A percentile compares a stretch with the other conserved stretches of the same genome.
phyloP scores from a whole-genome alignment of 2,888 invertebrate genomes.

The Dendrolimus houi region DNA sequence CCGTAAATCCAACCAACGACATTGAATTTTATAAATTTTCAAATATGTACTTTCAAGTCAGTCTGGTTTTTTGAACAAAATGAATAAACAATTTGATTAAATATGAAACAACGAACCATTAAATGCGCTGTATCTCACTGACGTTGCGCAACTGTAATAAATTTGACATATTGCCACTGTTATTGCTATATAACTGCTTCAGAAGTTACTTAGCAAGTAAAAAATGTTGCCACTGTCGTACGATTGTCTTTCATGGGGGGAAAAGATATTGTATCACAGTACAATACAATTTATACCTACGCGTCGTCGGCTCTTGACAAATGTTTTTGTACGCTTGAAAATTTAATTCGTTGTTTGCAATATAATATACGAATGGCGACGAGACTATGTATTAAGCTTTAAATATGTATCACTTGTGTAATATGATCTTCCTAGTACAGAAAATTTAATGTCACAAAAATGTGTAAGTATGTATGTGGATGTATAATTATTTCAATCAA shows the following conservation, averaged over 20 bases:
- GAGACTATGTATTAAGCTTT: no score
- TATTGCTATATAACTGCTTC: constrained; percentile 35
- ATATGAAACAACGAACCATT: constrained; percentile 25
- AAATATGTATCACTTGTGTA: no score
- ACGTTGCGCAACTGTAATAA: constrained; percentile 31
- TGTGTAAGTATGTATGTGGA: no score
- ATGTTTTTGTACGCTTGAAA: not conserved
- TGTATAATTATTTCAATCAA: no score
- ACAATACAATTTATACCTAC: not conserved
- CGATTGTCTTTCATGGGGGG: not conserved
- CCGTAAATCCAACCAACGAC: no score
- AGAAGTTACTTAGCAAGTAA: constrained; percentile 29
- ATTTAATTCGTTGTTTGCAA: not conserved
- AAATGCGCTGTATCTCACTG: constrained; percentile 31
- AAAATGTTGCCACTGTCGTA: constrained; percentile 15
- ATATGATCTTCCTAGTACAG: no score
- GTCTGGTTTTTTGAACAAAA: constrained; percentile 6
- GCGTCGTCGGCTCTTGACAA: constrained; percentile 5
- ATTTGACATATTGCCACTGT: constrained; percentile 38
- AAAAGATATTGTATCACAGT: not conserved
- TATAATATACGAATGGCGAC: not conserved
- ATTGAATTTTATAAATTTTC: no score
- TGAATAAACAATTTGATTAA: constrained; percentile 16
- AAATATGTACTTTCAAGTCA: no score
- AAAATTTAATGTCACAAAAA: no score